These are phyloP conservation scores for Tiphia femorata DNA, from an alignment of 2,888 invertebrate species.

Conservation along the genomic window DNA sequence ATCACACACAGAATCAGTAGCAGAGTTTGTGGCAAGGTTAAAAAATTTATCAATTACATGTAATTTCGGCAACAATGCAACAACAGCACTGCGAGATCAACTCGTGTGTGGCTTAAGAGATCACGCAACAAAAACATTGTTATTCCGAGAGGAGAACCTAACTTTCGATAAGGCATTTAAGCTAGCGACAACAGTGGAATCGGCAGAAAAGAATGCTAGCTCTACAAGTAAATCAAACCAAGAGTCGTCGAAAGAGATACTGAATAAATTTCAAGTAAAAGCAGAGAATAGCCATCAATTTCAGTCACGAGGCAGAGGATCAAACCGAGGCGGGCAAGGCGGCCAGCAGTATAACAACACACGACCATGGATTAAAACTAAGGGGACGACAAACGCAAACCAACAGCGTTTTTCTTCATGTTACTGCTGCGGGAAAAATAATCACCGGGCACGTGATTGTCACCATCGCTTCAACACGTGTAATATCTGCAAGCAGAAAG, in stretches of 20 bases:
- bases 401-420: slow-evolving; percentile 5
- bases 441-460: slow-evolving; percentile 22
- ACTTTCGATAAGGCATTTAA: slow-evolving; percentile 17
- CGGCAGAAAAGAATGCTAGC: slow-evolving; percentile 18
- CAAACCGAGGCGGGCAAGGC: background rate
- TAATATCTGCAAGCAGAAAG: slow-evolving; percentile 24
- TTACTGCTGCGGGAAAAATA: slow-evolving; percentile 20
- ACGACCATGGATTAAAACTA: no score
- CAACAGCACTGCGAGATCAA: slow-evolving; percentile 31
- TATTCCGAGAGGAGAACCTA: slow-evolving; percentile 16
- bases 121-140: slow-evolving; percentile 11
- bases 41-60: slow-evolving; percentile 23
- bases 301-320: background rate
- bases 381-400: slow-evolving; percentile 8
- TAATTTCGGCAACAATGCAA: slow-evolving; percentile 20
- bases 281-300: background rate
- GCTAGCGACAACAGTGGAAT: slow-evolving; percentile 9
- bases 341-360: background rate
- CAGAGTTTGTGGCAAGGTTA: slow-evolving; percentile 23
- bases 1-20: slow-evolving; percentile 19
- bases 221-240: background rate
- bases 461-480: slow-evolving; percentile 14
- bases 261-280: background rate
- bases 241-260: background rate
- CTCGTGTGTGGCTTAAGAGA: slow-evolving; percentile 25